A percentile compares a stretch with the other conserved stretches of the same genome.
These are phyloP conservation scores for Muscicapa adusta DNA, from an alignment of 2,113 vertebrate species.

Conservation along the genomic window DNA sequence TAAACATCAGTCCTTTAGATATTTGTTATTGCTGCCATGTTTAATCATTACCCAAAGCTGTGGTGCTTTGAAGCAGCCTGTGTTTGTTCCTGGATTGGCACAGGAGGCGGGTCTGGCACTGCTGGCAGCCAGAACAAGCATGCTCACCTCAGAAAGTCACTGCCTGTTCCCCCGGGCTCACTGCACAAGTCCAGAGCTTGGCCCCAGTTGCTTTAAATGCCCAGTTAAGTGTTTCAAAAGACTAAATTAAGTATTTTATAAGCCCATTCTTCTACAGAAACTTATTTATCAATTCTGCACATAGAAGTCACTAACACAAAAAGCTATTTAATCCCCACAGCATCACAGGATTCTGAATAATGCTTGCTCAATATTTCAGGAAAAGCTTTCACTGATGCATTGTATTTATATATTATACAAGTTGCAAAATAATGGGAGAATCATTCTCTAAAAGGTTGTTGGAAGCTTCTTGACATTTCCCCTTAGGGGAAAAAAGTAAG, in stretches of 20 bases:
- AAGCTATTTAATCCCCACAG: neutral
- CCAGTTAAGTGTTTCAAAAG: neutral
- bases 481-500: neutral
- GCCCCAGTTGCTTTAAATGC: neutral
- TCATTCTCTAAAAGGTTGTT: neutral
- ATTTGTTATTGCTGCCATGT: neutral
- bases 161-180: neutral
- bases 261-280: neutral
- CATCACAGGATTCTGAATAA: neutral
- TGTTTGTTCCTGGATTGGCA: neutral
- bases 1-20: neutral
- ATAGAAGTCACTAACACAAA: neutral
- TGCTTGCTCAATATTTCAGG: neutral
- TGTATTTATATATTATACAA: neutral
- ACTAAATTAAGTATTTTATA: neutral
- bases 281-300: neutral
- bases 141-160: neutral
- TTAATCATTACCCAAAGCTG: neutral
- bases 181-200: neutral
- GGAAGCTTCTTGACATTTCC: neutral
- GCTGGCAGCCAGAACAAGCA: neutral
- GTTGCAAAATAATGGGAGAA: neutral
- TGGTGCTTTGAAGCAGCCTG: neutral
- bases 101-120: neutral
- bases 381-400: neutral